Conservation (phyloP, 2,113 vertebrate genomes). For the Tragelaphus imberbis region DNA sequence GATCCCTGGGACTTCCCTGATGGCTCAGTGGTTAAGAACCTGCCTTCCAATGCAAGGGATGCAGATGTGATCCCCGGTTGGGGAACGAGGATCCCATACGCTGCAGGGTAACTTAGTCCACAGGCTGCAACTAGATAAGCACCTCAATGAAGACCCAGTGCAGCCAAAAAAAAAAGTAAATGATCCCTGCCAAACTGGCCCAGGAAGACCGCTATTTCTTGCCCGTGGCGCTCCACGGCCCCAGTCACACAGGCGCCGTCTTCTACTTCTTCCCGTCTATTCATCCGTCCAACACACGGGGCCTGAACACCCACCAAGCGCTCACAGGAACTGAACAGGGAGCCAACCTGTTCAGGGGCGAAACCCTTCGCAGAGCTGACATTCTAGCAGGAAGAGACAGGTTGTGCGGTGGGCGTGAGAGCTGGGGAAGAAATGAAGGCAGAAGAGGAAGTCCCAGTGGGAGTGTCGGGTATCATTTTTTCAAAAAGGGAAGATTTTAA, state of each 20-base stretch:
- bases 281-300: neutral
- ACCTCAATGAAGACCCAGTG: neutral
- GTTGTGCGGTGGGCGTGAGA: neutral
- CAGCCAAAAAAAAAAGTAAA: neutral
- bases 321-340: neutral
- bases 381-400: neutral
- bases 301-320: neutral
- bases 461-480: neutral
- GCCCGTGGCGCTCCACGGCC: rapidly evolving
- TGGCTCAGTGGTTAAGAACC: neutral
- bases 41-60: neutral
- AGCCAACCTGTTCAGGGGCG: neutral
- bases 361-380: neutral
- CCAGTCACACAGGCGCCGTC: neutral
- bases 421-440: neutral
- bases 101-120: neutral
- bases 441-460: neutral
- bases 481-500: neutral
- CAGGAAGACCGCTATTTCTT: neutral
- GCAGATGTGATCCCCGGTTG: neutral
- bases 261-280: neutral
- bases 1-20: neutral
- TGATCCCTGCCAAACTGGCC: neutral
- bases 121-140: neutral
- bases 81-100: neutral